These are phyloP conservation scores for Archocentrus centrarchus DNA, from an alignment of 2,113 vertebrate species.

Conservation along the genomic window DNA sequence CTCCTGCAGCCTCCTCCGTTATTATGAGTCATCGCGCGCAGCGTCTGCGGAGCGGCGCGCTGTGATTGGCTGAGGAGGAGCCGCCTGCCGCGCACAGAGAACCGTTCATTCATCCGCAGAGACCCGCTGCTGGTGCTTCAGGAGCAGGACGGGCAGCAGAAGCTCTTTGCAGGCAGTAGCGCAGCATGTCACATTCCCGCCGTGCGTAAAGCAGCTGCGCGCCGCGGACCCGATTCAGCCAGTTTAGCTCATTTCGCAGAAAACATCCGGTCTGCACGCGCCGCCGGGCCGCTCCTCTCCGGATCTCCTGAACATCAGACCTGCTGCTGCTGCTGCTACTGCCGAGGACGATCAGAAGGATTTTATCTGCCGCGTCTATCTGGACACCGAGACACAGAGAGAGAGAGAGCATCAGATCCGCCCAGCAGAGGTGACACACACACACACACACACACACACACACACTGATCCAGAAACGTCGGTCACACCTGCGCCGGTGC, in stretches of 20 bases:
- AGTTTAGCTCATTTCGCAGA: background rate
- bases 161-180: too few species aligned
- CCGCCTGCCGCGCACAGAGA: background rate
- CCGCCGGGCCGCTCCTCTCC: background rate
- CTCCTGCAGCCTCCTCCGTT: slow-evolving; percentile 2
- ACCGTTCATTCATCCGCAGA: background rate
- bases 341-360: background rate
- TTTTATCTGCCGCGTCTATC: background rate
- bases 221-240: background rate
- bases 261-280: background rate
- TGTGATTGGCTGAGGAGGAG: background rate
- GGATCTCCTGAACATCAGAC: background rate
- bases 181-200: background rate
- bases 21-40: slow-evolving; percentile 14
- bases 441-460: background rate
- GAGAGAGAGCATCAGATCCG: slow-evolving; percentile 43
- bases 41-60: background rate
- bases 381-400: background rate
- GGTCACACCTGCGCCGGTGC: slow-evolving; percentile 21
- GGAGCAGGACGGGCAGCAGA: background rate
- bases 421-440: slow-evolving; percentile 62
- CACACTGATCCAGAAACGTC: slow-evolving; percentile 1
- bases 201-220: background rate
- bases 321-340: background rate
- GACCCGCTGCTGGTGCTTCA: slow-evolving; percentile 1